These are phyloP conservation scores for Gasteruption jaculator DNA, from an alignment of 2,888 invertebrate genomes.

Conservation along the genomic window DNA sequence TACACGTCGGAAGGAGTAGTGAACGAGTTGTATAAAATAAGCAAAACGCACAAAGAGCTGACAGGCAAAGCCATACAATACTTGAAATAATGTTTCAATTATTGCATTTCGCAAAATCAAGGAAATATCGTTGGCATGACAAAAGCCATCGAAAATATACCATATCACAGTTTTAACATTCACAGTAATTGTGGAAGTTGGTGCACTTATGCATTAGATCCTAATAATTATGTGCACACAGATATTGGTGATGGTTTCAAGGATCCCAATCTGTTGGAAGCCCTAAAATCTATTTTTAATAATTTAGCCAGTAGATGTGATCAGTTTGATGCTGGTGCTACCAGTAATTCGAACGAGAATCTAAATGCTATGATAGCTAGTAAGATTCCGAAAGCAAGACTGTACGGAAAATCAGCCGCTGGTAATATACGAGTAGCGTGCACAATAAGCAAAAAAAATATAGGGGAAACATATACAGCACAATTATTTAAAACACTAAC, in stretches of 20 bases:
- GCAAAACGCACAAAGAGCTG: conserved; percentile 14
- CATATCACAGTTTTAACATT: conserved; percentile 15
- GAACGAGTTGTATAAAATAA: conserved; percentile 18
- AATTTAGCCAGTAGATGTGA: neutral
- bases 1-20: conserved; percentile 22
- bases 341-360: neutral
- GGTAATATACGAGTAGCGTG: neutral
- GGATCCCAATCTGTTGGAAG: neutral
- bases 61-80: conserved; percentile 15
- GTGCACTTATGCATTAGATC: conserved; percentile 14
- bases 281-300: neutral
- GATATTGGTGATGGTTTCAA: conserved; percentile 18
- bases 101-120: conserved; percentile 17
- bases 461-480: neutral
- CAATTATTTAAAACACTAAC: neutral
- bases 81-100: conserved; percentile 17
- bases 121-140: conserved; percentile 13
- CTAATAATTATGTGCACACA: conserved; percentile 16
- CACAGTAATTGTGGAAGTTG: conserved; percentile 18
- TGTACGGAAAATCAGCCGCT: neutral
- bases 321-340: neutral
- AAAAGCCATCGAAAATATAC: conserved; percentile 18
- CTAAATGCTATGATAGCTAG: neutral
- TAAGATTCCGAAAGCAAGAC: neutral
- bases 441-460: conserved; percentile 1